A percentile compares a stretch with the other conserved stretches of the same genome.
These are phyloP conservation scores for Clarias magur DNA, from an alignment of 2,113 vertebrate species.

Conservation along the genomic window DNA sequence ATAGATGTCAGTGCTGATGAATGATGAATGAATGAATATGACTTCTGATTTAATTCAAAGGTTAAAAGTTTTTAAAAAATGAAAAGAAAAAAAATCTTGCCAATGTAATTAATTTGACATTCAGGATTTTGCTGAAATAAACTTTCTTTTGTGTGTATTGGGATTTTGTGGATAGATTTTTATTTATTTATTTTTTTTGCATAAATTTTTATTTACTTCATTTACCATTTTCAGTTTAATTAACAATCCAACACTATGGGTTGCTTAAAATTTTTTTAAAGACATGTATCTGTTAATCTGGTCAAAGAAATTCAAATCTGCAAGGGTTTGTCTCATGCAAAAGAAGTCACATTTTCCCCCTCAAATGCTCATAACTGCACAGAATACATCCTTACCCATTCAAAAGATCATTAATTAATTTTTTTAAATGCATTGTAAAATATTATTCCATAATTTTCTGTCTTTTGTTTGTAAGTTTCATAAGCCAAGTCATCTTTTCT, in stretches of 20 bases:
- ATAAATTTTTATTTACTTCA: background rate
- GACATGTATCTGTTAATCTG: background rate
- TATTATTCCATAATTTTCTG: background rate
- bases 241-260: background rate
- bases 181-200: too few relatives aligned
- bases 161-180: background rate
- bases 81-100: background rate
- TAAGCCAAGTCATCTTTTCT: background rate
- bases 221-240: background rate
- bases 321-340: background rate
- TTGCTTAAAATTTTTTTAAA: background rate
- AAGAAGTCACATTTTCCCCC: background rate
- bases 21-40: too few relatives aligned
- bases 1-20: too few relatives aligned
- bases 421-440: background rate
- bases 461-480: background rate
- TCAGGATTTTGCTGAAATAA: conserved; percentile 41
- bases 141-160: conserved; percentile 41
- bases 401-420: background rate
- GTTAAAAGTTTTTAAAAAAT: conserved; percentile 13
- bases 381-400: background rate
- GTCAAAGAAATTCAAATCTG: background rate
- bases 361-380: background rate
- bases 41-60: conserved; percentile 5
- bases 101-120: conserved; percentile 49